phyloP scores from a whole-genome alignment of 2,888 invertebrate genomes.

The Cryptophagus acutangulus region DNA sequence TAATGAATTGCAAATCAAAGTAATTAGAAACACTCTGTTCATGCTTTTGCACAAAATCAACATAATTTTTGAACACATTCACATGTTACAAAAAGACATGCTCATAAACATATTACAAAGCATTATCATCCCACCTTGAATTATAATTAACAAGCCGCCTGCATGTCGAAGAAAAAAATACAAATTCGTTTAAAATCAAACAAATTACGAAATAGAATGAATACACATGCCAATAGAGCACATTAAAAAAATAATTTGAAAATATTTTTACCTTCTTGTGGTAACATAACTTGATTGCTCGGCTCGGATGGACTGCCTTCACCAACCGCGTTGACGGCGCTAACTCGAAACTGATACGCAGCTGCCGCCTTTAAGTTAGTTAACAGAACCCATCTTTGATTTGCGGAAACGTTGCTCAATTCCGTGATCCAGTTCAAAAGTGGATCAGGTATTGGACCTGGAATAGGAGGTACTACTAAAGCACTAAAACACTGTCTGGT shows the following conservation, averaged over 20 bases:
- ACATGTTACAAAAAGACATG: too few relatives aligned
- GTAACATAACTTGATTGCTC: constrained; percentile 83
- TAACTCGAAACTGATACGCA: constrained; percentile 94
- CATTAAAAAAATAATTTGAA: constrained; percentile 5
- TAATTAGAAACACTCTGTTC: too few relatives aligned
- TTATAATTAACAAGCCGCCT: constrained; percentile 46
- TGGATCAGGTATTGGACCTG: constrained; percentile 81
- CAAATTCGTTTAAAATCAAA: too few relatives aligned
- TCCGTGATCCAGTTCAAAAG: constrained; percentile 85
- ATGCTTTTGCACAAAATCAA: too few relatives aligned
- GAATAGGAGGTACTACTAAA: constrained; percentile 50
- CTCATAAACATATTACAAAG: too few relatives aligned
- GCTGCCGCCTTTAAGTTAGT: constrained; percentile 89
- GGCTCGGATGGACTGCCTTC: constrained; percentile 89
- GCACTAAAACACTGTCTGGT: constrained; percentile 35
- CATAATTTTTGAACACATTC: too few relatives aligned
- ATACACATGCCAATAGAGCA: not conserved
- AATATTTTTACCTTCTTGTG: constrained; percentile 87
- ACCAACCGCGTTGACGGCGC: constrained; percentile 93
- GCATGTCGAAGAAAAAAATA: constrained; percentile 42
- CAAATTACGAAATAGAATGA: too few relatives aligned
- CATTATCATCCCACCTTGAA: constrained; percentile 49
- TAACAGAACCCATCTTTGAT: constrained; percentile 72
- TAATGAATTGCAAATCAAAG: too few relatives aligned
- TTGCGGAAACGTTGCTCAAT: constrained; percentile 76